These are phyloP conservation scores for Cliona cf. orientalis DNA, from an alignment of 37 sponge, comb jelly and placozoan genomes.

Conservation along the genomic window DNA sequence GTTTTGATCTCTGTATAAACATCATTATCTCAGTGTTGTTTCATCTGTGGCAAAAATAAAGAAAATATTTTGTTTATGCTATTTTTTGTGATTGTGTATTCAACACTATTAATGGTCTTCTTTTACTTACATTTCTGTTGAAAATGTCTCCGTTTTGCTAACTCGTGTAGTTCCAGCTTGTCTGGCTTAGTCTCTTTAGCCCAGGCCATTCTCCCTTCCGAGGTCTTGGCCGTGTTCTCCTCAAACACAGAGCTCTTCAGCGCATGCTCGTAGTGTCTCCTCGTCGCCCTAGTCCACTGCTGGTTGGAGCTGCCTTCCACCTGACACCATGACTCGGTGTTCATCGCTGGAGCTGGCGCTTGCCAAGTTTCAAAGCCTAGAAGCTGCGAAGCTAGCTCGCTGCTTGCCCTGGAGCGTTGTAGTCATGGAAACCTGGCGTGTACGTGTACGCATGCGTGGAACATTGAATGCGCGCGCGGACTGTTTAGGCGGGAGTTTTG, in stretches of 20 bases:
- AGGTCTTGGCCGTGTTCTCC: background rate
- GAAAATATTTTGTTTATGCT: background rate
- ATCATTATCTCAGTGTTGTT: constrained; percentile 48
- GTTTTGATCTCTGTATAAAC: background rate
- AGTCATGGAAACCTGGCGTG: background rate
- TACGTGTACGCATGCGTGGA: background rate
- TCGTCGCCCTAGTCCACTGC: constrained; percentile 64
- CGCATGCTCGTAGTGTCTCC: constrained; percentile 69
- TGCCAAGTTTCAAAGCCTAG: background rate
- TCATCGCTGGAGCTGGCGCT: constrained; percentile 51
- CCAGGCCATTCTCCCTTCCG: constrained; percentile 45
- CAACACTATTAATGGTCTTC: background rate
- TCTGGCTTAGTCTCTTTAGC: constrained; percentile 47
- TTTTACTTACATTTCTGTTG: constrained; percentile 69
- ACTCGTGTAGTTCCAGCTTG: constrained; percentile 14
- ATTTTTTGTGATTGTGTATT: no score
- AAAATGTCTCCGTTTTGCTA: constrained; percentile 64
- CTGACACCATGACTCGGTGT: constrained; percentile 91
- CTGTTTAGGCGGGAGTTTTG: background rate
- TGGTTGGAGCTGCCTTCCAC: constrained; percentile 81
- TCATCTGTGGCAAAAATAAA: constrained; percentile 48
- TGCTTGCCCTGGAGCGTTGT: background rate
- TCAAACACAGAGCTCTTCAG: constrained; percentile 76
- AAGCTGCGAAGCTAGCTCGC: no score
- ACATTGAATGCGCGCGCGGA: background rate